Evolutionary conservation across 2,113 vertebrate species (phyloP).

Genomic region (Myotis yumanensis): DNA sequence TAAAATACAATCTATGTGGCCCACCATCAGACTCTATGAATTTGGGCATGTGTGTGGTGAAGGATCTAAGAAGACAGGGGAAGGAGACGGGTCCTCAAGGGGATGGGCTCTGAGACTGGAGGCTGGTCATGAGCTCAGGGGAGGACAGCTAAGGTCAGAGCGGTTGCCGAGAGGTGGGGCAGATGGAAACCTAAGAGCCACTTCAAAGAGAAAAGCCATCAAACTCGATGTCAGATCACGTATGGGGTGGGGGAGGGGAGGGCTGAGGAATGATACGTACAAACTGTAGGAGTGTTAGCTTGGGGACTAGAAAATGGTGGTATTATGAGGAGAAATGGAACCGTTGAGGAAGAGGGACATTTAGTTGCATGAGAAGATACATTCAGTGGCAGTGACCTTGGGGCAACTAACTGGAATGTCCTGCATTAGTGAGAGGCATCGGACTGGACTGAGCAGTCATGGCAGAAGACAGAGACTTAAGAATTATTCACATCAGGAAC

Average conservation of each 20-base stretch:
- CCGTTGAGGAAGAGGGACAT: background rate
- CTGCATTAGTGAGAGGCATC: background rate
- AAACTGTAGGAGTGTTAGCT: background rate
- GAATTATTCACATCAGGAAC: background rate
- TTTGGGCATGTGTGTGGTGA: background rate
- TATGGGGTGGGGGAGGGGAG: background rate
- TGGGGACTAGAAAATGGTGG: background rate
- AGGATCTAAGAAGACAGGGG: background rate
- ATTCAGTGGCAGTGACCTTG: background rate
- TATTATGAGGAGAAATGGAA: background rate
- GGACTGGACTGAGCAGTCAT: background rate
- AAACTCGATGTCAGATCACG: background rate
- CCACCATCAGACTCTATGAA: background rate
- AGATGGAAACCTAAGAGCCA: background rate
- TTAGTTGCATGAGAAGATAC: background rate
- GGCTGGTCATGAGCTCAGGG: background rate
- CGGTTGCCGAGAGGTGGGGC: background rate
- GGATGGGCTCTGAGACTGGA: background rate
- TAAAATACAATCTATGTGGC: background rate
- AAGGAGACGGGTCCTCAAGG: background rate
- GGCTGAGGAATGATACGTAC: rapidly evolving
- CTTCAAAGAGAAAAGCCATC: background rate
- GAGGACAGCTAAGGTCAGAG: background rate
- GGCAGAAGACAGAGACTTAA: background rate
- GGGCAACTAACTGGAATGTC: background rate